Conservation (phyloP, 2,888 invertebrate genomes). For the Metacarcinus magister region DNA sequence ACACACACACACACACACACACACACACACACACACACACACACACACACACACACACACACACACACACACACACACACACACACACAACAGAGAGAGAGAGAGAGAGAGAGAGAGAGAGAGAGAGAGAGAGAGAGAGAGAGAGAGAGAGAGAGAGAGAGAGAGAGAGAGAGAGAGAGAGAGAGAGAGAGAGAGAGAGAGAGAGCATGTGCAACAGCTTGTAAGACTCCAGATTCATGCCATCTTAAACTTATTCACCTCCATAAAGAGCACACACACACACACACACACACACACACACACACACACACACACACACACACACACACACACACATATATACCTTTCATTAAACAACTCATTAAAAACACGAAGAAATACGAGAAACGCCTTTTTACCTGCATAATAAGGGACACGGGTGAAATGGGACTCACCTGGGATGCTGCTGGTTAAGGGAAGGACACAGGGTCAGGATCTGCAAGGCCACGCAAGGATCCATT, state of each 20-base stretch:
- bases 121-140: slow-evolving; percentile 26
- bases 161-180: slow-evolving; percentile 26
- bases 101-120: neutral
- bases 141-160: slow-evolving; percentile 26
- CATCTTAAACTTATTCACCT: too few species aligned
- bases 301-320: too few species aligned
- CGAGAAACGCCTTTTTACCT: neutral
- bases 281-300: too few species aligned
- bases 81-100: neutral
- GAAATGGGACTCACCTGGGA: neutral
- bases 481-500: neutral
- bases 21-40: slow-evolving; percentile 8
- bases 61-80: too few species aligned
- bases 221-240: too few species aligned
- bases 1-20: slow-evolving; percentile 39
- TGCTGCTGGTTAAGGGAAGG: neutral
- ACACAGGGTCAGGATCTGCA: neutral
- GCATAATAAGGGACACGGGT: neutral
- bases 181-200: slow-evolving; percentile 26
- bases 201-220: neutral
- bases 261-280: too few species aligned
- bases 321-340: too few species aligned
- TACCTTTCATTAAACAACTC: neutral
- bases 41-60: too few species aligned
- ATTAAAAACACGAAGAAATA: neutral